Conservation (phyloP, 2,888 invertebrate genomes). For the Orchesella flavescens region DNA sequence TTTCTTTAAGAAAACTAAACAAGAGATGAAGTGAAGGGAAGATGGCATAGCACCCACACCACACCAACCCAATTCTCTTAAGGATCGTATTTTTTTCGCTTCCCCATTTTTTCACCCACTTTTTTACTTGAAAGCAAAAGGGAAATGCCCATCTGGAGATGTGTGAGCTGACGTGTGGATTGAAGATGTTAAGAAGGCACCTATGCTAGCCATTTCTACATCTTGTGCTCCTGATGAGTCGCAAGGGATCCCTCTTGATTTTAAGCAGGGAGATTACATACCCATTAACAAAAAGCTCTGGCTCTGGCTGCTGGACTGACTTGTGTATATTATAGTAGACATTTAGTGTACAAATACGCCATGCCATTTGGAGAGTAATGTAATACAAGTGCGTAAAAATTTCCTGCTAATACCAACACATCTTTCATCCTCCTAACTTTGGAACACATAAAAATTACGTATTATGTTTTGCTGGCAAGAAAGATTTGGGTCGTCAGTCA, state of each 20-base stretch:
- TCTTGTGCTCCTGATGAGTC: not conserved
- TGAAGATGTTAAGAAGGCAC: not conserved
- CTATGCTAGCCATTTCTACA: not conserved
- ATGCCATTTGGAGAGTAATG: too few relatives aligned
- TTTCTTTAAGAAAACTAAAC: not conserved
- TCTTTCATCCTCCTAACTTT: not conserved
- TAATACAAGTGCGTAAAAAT: not conserved
- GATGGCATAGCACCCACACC: not conserved
- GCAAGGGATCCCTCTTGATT: not conserved
- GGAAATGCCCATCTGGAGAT: conserved; percentile 29
- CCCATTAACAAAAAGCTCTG: not conserved
- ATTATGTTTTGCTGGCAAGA: not conserved
- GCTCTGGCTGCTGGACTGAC: not conserved
- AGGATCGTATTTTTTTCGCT: not conserved
- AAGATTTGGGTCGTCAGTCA: conserved; percentile 24
- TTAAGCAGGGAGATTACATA: not conserved
- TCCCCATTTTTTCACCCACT: conserved; percentile 8
- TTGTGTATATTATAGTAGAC: not conserved
- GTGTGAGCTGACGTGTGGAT: not conserved
- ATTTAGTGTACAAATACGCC: too few relatives aligned
- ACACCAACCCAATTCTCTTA: not conserved
- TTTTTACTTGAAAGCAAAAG: conserved; percentile 15
- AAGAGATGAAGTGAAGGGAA: not conserved
- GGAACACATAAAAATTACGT: not conserved
- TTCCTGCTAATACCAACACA: not conserved